Conservation (phyloP, 2,797 vertebrate species). For the Chromis chromis region DNA sequence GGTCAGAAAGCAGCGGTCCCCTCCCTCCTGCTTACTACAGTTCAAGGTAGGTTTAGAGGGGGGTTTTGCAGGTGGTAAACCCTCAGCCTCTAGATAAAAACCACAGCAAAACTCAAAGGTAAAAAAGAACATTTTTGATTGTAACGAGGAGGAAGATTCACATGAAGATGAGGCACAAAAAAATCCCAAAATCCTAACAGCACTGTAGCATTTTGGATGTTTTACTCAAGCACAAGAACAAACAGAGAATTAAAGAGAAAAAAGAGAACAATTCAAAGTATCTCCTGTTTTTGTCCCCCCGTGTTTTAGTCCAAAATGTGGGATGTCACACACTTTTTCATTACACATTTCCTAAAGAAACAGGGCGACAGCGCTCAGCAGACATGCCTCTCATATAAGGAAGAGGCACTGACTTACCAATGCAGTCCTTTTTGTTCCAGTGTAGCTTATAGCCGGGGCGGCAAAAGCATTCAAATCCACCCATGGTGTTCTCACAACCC, state of each 20-base stretch:
- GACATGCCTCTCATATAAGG: slow-evolving; percentile 59
- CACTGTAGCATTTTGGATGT: slow-evolving; percentile 39
- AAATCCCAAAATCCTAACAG: slow-evolving; percentile 36
- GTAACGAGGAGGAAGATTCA: slow-evolving; percentile 17
- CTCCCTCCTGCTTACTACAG: slow-evolving; percentile 92
- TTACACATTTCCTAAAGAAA: slow-evolving; percentile 12
- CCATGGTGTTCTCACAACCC: slow-evolving; percentile 90
- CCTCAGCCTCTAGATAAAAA: slow-evolving; percentile 90
- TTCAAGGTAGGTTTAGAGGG: slow-evolving; percentile 89
- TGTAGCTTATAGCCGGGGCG: slow-evolving; percentile 91
- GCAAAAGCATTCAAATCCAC: slow-evolving; percentile 93
- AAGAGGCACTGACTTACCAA: slow-evolving; percentile 90
- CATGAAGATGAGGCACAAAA: slow-evolving; percentile 8
- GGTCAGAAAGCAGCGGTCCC: slow-evolving; percentile 92
- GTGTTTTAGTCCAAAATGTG: slow-evolving; percentile 40
- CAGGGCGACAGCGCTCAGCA: slow-evolving; percentile 2
- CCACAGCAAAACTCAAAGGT: slow-evolving; percentile 87
- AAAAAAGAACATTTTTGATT: slow-evolving; percentile 59
- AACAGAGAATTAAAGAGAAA: slow-evolving; percentile 80
- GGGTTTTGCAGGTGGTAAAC: slow-evolving; percentile 76
- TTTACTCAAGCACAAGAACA: slow-evolving; percentile 67
- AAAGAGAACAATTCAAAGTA: slow-evolving; percentile 89
- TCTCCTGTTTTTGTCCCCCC: slow-evolving; percentile 93
- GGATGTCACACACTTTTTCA: slow-evolving; percentile 7
- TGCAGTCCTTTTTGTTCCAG: slow-evolving; percentile 98